Evolutionary conservation across 2,797 vertebrate species (phyloP).

Genomic region (Dendrocincla tyrannina): DNA sequence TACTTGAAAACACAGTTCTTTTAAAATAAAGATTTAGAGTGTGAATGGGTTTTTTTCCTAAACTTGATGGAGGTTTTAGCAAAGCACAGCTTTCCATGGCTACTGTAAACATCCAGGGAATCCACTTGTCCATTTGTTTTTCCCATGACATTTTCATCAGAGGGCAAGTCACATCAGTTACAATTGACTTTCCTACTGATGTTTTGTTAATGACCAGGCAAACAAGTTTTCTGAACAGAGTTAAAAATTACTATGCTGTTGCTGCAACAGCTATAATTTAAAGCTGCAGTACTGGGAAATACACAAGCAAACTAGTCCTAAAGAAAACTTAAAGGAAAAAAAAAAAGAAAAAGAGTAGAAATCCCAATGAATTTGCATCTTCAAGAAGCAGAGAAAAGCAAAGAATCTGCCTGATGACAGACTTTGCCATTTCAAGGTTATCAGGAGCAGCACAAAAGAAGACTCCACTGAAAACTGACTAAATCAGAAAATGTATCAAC

Average conservation of each 20-base stretch:
- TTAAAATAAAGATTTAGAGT: background rate
- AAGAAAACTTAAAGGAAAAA: background rate
- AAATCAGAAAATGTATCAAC: background rate
- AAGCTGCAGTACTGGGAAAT: background rate
- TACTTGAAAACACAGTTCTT: background rate
- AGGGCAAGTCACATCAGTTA: constrained; percentile 14
- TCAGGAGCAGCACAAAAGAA: background rate
- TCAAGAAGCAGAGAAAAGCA: background rate
- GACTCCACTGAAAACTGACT: background rate
- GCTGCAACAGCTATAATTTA: background rate
- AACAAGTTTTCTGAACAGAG: background rate
- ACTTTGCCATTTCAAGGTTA: background rate
- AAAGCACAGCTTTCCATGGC: constrained; percentile 1
- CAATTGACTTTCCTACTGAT: background rate
- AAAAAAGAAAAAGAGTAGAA: background rate
- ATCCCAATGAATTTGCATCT: background rate
- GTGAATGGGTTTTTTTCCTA: background rate
- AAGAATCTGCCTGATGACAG: background rate
- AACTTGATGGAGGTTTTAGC: background rate
- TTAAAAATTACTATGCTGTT: background rate
- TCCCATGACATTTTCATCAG: constrained; percentile 30
- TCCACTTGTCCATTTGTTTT: background rate
- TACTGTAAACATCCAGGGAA: background rate
- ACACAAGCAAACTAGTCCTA: background rate
- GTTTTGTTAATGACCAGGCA: background rate